These are phyloP conservation scores for Geotrupes spiniger DNA, from an alignment of 2,888 invertebrate genomes.

Conservation along the genomic window DNA sequence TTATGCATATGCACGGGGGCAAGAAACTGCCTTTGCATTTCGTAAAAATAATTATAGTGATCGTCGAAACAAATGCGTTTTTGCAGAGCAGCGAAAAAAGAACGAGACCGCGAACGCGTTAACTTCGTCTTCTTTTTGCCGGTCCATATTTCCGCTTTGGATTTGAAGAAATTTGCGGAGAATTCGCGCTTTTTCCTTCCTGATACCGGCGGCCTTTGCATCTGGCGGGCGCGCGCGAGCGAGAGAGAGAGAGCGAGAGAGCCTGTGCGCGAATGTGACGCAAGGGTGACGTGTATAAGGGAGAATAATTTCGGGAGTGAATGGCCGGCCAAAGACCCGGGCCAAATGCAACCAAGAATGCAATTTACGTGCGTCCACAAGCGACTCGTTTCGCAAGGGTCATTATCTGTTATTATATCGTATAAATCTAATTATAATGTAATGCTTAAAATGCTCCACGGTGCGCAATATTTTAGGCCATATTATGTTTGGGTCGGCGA, in stretches of 20 bases:
- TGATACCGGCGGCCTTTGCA: not conserved
- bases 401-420: constrained; percentile 20
- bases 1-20: too few relatives aligned
- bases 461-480: too few relatives aligned
- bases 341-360: constrained; percentile 34
- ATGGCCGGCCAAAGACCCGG: constrained; percentile 49
- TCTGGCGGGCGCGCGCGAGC: constrained; percentile 7
- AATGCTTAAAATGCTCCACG: too few relatives aligned
- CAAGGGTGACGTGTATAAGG: constrained; percentile 33
- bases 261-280: constrained; percentile 24
- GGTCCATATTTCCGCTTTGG: constrained; percentile 15
- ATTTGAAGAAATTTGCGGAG: constrained; percentile 10
- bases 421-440: not conserved
- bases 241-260: constrained; percentile 14
- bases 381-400: constrained; percentile 37
- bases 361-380: constrained; percentile 30
- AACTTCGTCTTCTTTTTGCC: constrained; percentile 5
- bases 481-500: too few relatives aligned
- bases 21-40: too few relatives aligned
- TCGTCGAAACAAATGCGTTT: too few relatives aligned
- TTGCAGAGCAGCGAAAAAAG: too few relatives aligned
- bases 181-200: constrained; percentile 9
- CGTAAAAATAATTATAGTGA: too few relatives aligned
- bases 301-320: constrained; percentile 42
- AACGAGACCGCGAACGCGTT: too few relatives aligned